Evolutionary conservation across 2,797 vertebrate genomes (phyloP), one percentile per base, ranked within the genome.

Genomic region (Acipenser oxyrinchus): DNA sequence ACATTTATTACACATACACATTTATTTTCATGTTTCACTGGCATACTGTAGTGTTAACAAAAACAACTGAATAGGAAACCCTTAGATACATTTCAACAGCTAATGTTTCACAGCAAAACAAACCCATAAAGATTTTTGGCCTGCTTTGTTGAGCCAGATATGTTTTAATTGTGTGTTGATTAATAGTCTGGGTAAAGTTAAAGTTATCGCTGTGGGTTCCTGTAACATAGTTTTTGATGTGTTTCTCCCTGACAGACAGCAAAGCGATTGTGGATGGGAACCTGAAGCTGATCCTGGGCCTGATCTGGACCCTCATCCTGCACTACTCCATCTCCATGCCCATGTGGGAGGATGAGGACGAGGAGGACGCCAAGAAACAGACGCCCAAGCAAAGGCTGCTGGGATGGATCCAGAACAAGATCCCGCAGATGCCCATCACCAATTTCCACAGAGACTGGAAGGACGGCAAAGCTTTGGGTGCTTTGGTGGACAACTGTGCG

Each of bases 301-400:
- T 98, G 72, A 92, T 98, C 77, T 98, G 95, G 95, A 98, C 95
- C 0, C 88, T 97, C 59, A 98, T 98, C 81, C 88, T 98, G 4
- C 94, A 98, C 79, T 98, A 97, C 73, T 98, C 95, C 81, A 98
- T 98, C 82, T 97, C 94, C 10, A 96, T 97, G 94, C 95, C 95
- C 51, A 93, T 95, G 93, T 98, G 95, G 95, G 95, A 96, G 69
- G 94, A 98, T 0, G 95, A 98, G 76, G 94, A 96, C 0, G 93
- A 97, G 0, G 93, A 94, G 55, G 95, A 97, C 0, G 90, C 89
- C 61, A 90, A 89, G 68, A 95, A 94, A 64, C 92, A 96, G 77
- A 96, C 95, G 0, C 95, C 95, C 65, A 98, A 98, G 75, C 95
- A 98, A 83, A 90, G 95, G 1, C 90, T 97, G 64, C 87, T 97